Conservation (phyloP, 2,113 vertebrate species). For the Oryzias melastigma region DNA sequence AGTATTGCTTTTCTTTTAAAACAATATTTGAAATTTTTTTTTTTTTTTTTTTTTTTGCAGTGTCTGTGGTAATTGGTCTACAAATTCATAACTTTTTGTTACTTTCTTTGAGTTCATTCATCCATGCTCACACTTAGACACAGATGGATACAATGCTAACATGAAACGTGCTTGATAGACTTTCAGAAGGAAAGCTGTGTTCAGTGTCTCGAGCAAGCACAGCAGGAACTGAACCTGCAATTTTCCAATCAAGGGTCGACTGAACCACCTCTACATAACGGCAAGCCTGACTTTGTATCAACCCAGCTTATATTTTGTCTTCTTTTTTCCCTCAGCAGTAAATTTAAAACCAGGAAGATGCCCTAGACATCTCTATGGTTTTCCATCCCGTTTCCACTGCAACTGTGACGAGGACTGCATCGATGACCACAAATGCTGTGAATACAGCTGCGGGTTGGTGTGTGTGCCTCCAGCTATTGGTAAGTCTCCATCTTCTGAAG, state of each 20-base stretch:
- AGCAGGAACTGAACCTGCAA: too few relatives aligned
- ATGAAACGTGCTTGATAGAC: too few relatives aligned
- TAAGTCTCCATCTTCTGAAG: slow-evolving; percentile 36
- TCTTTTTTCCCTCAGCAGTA: not conserved
- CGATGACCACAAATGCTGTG: slow-evolving; percentile 63
- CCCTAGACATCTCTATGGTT: slow-evolving; percentile 46
- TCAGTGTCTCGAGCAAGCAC: too few relatives aligned
- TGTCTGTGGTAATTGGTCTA: too few relatives aligned
- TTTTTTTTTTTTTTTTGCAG: too few relatives aligned
- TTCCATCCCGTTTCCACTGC: slow-evolving; percentile 59
- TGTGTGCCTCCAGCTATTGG: slow-evolving; percentile 71
- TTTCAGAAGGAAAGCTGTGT: too few relatives aligned
- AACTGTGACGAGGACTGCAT: slow-evolving; percentile 62
- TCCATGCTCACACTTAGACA: too few relatives aligned
- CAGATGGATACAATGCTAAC: too few relatives aligned
- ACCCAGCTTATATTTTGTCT: slow-evolving; percentile 6
- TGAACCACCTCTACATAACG: not conserved
- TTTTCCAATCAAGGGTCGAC: too few relatives aligned
- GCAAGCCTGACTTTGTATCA: not conserved
- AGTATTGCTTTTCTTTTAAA: not conserved
- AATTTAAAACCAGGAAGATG: slow-evolving; percentile 60
- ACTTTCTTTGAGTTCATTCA: too few relatives aligned
- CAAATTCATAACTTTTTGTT: too few relatives aligned
- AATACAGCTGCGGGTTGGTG: slow-evolving; percentile 61
- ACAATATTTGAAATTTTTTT: not conserved